A percentile compares a stretch with the other conserved stretches of the same genome.
Conservation (phyloP, 2,888 invertebrate genomes). For the Hermaeophaga mercurialis region DNA sequence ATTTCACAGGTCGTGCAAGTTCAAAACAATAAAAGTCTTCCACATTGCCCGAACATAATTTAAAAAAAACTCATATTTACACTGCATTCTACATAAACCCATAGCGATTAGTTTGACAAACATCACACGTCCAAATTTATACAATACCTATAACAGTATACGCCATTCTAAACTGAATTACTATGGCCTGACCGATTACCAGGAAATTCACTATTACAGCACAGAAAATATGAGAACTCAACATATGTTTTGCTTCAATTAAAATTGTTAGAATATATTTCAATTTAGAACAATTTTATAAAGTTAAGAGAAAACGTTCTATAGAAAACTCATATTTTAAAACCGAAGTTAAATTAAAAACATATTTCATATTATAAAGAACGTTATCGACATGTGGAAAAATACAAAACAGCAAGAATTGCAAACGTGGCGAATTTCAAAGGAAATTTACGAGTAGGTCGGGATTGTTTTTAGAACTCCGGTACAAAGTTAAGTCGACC, state of each 20-base stretch:
- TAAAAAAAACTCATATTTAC: slow-evolving; percentile 23
- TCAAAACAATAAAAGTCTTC: slow-evolving; percentile 15
- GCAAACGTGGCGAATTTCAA: no score
- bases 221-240: slow-evolving; percentile 45
- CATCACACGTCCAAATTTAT: slow-evolving; percentile 48
- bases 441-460: no score
- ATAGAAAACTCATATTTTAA: no score
- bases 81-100: slow-evolving; percentile 30
- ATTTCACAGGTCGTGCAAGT: slow-evolving; percentile 2
- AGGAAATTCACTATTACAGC: slow-evolving; percentile 53
- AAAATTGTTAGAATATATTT: no score
- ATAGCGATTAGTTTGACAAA: slow-evolving; percentile 30
- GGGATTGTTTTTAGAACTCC: no score
- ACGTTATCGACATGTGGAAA: no score
- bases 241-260: slow-evolving; percentile 3
- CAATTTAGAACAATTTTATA: no score
- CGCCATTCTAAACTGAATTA: slow-evolving; percentile 49
- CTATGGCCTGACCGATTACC: slow-evolving; percentile 49
- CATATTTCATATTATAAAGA: no score
- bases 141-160: slow-evolving; percentile 48
- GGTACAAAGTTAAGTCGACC: no score
- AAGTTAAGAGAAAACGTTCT: no score
- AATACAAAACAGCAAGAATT: no score
- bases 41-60: slow-evolving; percentile 7
- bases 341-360: no score